Base-by-base conservation (phyloP, 1,140 invertebrate species). In the Bacillus rossius region DNA sequence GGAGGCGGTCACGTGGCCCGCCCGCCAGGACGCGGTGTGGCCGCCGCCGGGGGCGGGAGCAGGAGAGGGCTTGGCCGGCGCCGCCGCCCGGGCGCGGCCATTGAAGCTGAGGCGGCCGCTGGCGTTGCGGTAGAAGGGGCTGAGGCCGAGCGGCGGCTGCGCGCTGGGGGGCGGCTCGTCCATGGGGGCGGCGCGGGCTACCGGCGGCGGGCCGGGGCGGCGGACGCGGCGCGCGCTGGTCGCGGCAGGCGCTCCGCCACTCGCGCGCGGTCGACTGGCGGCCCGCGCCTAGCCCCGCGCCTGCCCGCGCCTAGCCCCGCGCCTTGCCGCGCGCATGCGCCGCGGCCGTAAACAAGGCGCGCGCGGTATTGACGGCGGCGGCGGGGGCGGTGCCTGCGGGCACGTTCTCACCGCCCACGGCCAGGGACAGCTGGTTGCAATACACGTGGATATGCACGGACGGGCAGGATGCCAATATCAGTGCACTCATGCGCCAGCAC, bases 41-140 rank as follows among this genome's bases (percentile, higher is more conserved):
- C 40, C 8, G 1, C 40, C 1, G 25, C 16, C 40, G 38, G 3
- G 13, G n/a, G 22, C 17, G 14, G 3, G 8, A 19, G 38, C 8
- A 16, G 25, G 19, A 26, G 25, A 13, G 29, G 5, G 16, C 23
- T n/a, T 22, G 16, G 22, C 38, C 13, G 51, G 2, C 17, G 37
- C n/a, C 37, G 34, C 38, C n/a, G 23, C 5, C 19, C 19, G 10
- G 8, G 53, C 43, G 8, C 55, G 55, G 40, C 49, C 55, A 50
- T 57, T 57, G 26, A 57, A 26, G 22, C 40, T 47, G 0, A 57
- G 55, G 14, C 55, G 55, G n/a, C 55, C 55, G 20, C 43, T 49
- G 3, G 37, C 55, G 55, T 57, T 57, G 16, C 55, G 55, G 14
- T 48, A 49, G 43, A 57, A 57, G 16, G 55, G 55, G 8, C 38